These are phyloP conservation scores for Cepaea nemoralis DNA, from an alignment of 1,140 invertebrate genomes.

Conservation along the genomic window DNA sequence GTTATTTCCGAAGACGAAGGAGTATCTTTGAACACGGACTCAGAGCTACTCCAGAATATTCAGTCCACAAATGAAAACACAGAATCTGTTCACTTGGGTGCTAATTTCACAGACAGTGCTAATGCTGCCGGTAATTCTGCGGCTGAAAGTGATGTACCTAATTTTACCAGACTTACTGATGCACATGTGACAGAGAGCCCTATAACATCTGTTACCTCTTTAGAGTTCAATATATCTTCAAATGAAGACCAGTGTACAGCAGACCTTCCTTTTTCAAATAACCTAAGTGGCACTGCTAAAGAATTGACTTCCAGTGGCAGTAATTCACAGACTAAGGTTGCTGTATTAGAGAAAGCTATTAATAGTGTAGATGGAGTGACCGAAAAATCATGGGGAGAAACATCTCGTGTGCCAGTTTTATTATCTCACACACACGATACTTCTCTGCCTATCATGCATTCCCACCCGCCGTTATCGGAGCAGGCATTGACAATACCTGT, in stretches of 20 bases:
- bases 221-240: background rate
- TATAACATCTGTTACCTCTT: background rate
- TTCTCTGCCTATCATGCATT: background rate
- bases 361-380: background rate
- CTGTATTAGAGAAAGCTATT: background rate
- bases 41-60: too few species aligned
- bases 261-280: background rate
- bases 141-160: background rate
- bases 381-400: background rate
- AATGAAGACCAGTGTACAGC: background rate
- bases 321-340: background rate
- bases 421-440: background rate
- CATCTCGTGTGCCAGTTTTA: constrained; percentile 40
- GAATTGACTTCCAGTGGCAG: background rate
- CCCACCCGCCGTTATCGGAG: constrained; percentile 51
- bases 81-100: background rate
- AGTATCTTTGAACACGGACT: background rate
- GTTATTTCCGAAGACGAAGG: background rate
- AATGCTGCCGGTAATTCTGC: background rate
- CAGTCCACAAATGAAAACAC: background rate
- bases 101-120: background rate
- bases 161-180: background rate
- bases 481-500: constrained; percentile 57
- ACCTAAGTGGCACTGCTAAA: background rate
- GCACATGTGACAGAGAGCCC: background rate